Base-by-base conservation (phyloP, 2,113 vertebrate species). In the Apteryx owenii region DNA sequence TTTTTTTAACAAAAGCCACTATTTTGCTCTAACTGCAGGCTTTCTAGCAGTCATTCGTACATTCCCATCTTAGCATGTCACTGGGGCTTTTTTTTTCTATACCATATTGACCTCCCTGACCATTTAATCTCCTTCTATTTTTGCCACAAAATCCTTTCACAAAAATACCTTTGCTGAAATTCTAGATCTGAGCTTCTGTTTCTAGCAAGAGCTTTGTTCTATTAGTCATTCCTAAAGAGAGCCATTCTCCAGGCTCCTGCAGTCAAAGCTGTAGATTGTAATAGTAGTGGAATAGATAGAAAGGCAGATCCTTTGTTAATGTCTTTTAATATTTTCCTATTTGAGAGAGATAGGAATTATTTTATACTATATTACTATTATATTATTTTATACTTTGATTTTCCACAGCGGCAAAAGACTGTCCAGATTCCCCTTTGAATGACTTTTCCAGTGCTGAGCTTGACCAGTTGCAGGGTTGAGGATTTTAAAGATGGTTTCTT, bases 401-500 rank as follows among this genome's bases (percentile, higher is more conserved):
- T 97, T 94, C 65, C 94, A 38, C 64, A 75, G n/a, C 80, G n/a
- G 5, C 15, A 36, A 68, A 91, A 84, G 23, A 68, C 6, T 36
- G 29, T 54, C 12, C 19, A 80, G 61, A 76, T 89, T 76, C 31
- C 22, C 50, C 25, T 89, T 89, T 91, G 82, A 96, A 95, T 54
- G 21, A 40, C 11, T 48, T 95, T 90, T 50, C 5, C 4, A 44
- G 58, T 81, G 64, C 91, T 88, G 90, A 88, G 13, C 70, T 89
- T 94, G 51, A 89, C 89, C 93, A 94, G 38, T 51, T 90, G 56
- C 53, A 83, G 13, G 60, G 28, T 88, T 87, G 85, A 88, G 60
- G 23, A 10, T 56, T 95, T 91, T 81, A 89, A 89, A 95, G 42
- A 61, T 20, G 15, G 12, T 73, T 95, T 96, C 48, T 90, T 54